Evolutionary conservation across 2,113 vertebrate genomes (phyloP), one percentile per base, ranked within the genome.

Genomic region (Datnioides undecimradiatus): DNA sequence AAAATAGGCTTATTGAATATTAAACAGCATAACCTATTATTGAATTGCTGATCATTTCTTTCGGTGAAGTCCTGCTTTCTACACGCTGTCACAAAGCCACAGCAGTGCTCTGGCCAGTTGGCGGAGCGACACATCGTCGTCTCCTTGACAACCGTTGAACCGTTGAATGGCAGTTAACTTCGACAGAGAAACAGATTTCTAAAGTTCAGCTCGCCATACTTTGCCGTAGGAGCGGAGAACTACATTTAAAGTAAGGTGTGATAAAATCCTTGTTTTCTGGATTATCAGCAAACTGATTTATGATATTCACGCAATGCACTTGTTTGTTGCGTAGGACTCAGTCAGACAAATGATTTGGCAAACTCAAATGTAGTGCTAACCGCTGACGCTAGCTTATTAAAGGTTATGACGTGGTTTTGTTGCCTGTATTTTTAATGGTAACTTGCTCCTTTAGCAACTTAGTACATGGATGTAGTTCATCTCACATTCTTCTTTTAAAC

Each of bases 131-230:
- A n/a, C 68, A 9, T 63, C 36, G 14, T 7, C 16, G 6, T 84
- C 80, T 76, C 86, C 92, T 58, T 90, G 88, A 51, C 90, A 90
- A 93, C 93, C 9, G 88, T 86, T 80, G 27, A 14, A 48, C 55
- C 34, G 9, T 9, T 43, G 9, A 36, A 23, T 21, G 3, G n/a
- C n/a, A 51, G 38, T 77, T 23, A 69, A 49, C 55, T 14, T 64
- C 54, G 9, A 77, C 55, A 75, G 25, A 13, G 38, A 70, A 87
- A 89, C 87, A 89, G 83, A 90, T 86, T 90, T 80, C 13, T 19
- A 2, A 36, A 45, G 64, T 45, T 52, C 2, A 23, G 10, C 48
- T 74, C 34, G 11, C 1, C 10, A 1, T 45, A 8, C 16, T 54
- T 64, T 1, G 48, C 9, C 8, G 19, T 5, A 27, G 5, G 6